Base-by-base conservation (phyloP, 2,797 vertebrate genomes). In the Borostomias antarcticus region DNA sequence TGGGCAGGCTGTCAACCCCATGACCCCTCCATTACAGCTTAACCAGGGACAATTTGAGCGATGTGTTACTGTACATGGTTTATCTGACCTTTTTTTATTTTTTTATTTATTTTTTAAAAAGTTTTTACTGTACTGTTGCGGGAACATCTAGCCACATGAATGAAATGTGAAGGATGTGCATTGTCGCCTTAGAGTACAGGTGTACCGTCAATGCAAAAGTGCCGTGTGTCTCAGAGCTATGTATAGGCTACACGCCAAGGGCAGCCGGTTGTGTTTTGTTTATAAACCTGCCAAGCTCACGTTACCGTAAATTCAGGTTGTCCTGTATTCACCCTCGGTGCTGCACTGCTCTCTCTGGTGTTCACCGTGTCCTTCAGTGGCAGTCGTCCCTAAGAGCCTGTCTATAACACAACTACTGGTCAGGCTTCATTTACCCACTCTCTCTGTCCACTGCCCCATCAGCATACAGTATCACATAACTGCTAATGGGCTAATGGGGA, bases 401-500 rank as follows among this genome's bases (percentile, higher is more conserved):
- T 79, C 80, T 82, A 88, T 85, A 84, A 88, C 74, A 82, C 78
- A 80, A 82, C 66, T 79, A 86, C 75, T 89, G 88, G 85, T 85
- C 86, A 86, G 87, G 88, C 85, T 88, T 91, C 86, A 90, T 91
- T 89, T 89, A 89, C 84, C 79, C 81, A 84, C 81, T 86, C 82
- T 86, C 82, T 81, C 85, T 71, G 76, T 88, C 86, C 86, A 82
- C 85, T 86, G 85, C 86, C 79, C 82, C 86, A 89, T 91, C 85
- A 89, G 87, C 88, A 89, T 85, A 87, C 83, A 82, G 85, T 89
- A 89, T 92, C 89, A 89, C 86, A 89, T 90, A 90, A 90, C 89
- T 86, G 85, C 85, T 88, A 90, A 89, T 90, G 86, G 84, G 74
- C 84, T 83, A 76, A 86, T 87, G 79, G 68, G 81, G 75, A 53